These are phyloP conservation scores for Crocodylus rhombifer DNA, from an alignment of 2,797 vertebrate species.

Conservation along the genomic window DNA sequence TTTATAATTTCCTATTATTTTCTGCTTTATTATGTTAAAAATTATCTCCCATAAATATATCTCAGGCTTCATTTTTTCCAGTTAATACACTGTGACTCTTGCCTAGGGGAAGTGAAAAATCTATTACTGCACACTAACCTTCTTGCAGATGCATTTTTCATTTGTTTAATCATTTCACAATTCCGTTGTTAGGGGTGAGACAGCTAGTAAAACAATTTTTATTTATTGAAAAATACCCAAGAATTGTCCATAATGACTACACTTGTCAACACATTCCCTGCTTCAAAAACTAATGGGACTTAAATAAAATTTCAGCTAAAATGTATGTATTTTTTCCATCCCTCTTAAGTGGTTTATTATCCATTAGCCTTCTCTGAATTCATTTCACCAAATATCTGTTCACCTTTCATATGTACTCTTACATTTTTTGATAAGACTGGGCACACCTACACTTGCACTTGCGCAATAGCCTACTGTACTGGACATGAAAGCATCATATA, in stretches of 20 bases:
- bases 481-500: no score
- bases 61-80: neutral
- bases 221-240: neutral
- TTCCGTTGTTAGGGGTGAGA: constrained; percentile 46
- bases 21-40: neutral
- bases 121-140: neutral
- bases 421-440: neutral
- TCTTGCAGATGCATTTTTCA: constrained; percentile 23
- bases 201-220: neutral
- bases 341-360: neutral
- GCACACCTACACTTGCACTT: neutral
- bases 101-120: neutral
- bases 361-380: neutral
- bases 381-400: neutral
- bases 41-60: neutral
- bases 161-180: constrained; percentile 47
- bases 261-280: neutral
- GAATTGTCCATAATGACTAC: neutral
- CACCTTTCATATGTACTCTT: neutral
- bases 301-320: constrained; percentile 12
- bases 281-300: constrained; percentile 14
- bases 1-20: no score
- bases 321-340: neutral
- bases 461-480: no score
- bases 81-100: neutral